Conservation (phyloP, 2,888 invertebrate species). For the Tanypteryx hageni region DNA sequence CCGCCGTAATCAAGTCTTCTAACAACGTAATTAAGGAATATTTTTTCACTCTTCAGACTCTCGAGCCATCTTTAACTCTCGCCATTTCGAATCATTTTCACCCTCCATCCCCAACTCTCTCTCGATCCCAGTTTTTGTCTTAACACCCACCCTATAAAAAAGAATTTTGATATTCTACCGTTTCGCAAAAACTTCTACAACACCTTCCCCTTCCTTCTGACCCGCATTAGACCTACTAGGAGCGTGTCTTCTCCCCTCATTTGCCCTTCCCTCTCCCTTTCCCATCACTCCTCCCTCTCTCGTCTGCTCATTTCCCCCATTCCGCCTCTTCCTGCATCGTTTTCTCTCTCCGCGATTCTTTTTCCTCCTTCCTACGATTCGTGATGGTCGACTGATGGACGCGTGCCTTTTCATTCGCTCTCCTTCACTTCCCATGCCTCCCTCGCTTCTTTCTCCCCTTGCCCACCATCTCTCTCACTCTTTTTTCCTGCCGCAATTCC, state of each 20-base stretch:
- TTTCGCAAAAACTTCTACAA: neutral
- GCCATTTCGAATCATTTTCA: neutral
- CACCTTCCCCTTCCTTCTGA: no score
- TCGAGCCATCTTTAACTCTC: neutral
- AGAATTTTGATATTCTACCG: neutral
- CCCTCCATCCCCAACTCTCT: neutral
- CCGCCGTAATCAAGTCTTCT: neutral
- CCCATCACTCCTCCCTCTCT: neutral
- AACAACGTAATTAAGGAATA: constrained; percentile 32
- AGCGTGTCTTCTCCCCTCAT: neutral
- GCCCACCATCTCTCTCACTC: neutral
- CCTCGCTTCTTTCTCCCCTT: no score
- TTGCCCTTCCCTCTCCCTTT: neutral
- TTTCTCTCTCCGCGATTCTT: neutral
- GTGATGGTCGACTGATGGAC: constrained; percentile 46
- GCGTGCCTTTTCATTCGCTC: constrained; percentile 40
- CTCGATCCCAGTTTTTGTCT: neutral
- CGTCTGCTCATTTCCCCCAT: neutral
- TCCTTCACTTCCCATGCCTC: neutral
- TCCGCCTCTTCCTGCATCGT: neutral
- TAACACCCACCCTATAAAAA: neutral
- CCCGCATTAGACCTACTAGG: neutral
- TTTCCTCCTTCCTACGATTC: neutral
- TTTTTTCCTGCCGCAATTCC: neutral
- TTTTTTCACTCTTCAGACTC: neutral